Evolutionary conservation across 2,797 vertebrate genomes (phyloP), one percentile per base, ranked within the genome.

Genomic region (Pangasius larnaudii): DNA sequence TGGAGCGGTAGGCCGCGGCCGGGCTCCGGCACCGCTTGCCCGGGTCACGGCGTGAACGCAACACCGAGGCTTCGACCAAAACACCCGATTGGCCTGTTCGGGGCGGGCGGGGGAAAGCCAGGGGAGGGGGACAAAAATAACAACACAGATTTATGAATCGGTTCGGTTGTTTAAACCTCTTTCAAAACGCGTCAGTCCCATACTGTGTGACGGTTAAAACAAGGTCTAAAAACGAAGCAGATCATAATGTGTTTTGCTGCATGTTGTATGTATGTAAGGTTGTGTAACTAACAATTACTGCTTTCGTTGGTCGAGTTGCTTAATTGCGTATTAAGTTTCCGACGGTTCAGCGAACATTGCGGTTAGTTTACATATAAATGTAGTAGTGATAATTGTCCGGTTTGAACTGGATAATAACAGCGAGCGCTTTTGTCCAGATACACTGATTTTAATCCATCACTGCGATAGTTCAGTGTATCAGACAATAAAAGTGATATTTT

Each of bases 31-130:
- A 91, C 92, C 93, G 9, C 92, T 24, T 93, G 93, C 90, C 93
- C 94, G 90, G 94, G 95, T 95, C 94, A 46, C 78, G 2, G 93
- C 95, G 86, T 90, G 69, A 91, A 96, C 93, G 94, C 93, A 85
- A 96, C 93, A 85, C 95, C 96, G 95, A 95, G 96, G 96, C 96
- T 95, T 92, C 85, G 91, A 91, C 91, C 89, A 53, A 58, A 93
- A 95, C 94, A 94, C 94, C 95, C 95, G 95, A 93, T 91, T 92
- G 96, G 96, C 96, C 96, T 96, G 92, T 91, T 91, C 91, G 84
- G 93, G 95, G 96, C 95, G 92, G 63, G 84, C 89, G 93, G 93
- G 93, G 91, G 93, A 91, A 92, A 51, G 27, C 85, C 79, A 88
- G 86, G 90, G 80, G 93, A 92, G 67, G 67, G 63, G 81, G 67